Evolutionary conservation across 2,113 vertebrate species (phyloP), one percentile per base, ranked within the genome.

Genomic region (Colinus virginianus): DNA sequence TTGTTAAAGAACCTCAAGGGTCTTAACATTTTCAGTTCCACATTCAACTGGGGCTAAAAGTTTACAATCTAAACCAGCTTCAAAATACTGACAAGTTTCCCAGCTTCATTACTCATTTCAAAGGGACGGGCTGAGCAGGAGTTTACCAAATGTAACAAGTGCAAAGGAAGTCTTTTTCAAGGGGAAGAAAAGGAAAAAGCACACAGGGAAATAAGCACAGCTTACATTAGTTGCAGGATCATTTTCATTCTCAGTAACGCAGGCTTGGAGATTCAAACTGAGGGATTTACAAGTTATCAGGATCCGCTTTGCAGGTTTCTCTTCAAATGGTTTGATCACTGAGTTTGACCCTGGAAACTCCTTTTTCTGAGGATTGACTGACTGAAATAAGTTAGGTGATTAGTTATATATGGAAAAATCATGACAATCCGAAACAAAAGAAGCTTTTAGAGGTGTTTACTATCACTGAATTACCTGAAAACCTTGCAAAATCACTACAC

Each of bases 141-240:
- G 32, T 78, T 56, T 26, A 69, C 55, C 25, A 64, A 90, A 88
- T 82, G 8, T 7, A 83, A 34, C 3, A 74, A 32, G 4, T 4
- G 19, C 30, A 78, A 1, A 25, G 56, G 32, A 76, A 55, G 40
- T 13, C 45, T 25, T 42, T 40, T 63, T 30, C 8, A 10, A 49
- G 19, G 25, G 17, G 30, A 46, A 22, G 5, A 0, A 18, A 7
- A 25, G 5, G 7, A 6, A 45, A 78, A 18, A 69, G 53, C 7
- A 6, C 2, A 0, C 4, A 67, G 45, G 32, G 22, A 87, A 84
- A 63, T 22, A 51, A 91, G 9, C 13, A 59, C 78, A 88, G 82
- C 98, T 98, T 97, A 99, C 99, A 10, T 99, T 99, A 4, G 99
- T 99, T 77, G 97, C 25, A 0, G 98, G 99, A 87, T 98, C 98